Evolutionary conservation across 2,888 invertebrate species (phyloP).

Genomic region (Drymonia ruficornis): DNA sequence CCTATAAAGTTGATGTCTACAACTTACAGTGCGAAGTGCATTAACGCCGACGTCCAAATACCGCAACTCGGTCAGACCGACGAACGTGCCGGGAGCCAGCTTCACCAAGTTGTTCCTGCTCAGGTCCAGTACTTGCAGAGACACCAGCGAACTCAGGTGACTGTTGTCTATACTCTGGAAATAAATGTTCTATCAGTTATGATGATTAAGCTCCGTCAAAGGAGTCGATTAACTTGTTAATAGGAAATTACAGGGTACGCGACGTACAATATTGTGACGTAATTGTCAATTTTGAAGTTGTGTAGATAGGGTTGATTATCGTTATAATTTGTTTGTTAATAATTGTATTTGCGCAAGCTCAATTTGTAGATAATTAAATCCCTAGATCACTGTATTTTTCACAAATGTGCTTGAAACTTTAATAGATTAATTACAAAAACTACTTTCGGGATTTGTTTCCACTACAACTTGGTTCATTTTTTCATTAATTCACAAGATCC

Average conservation of each 20-base stretch:
- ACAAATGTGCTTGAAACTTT: no score
- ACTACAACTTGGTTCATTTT: no score
- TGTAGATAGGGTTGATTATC: slow-evolving; percentile 8
- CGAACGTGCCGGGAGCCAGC: slow-evolving; percentile 92
- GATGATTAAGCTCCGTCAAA: slow-evolving; percentile 34
- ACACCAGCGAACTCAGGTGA: slow-evolving; percentile 87
- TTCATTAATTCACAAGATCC: no score
- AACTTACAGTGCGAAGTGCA: slow-evolving; percentile 92
- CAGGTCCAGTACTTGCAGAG: slow-evolving; percentile 90
- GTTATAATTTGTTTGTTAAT: no score
- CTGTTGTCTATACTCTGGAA: slow-evolving; percentile 91
- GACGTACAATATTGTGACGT: slow-evolving; percentile 11
- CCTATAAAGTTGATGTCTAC: no score
- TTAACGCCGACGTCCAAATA: slow-evolving; percentile 94
- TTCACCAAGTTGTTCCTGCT: slow-evolving; percentile 94
- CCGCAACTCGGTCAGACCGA: slow-evolving; percentile 88
- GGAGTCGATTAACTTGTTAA: slow-evolving; percentile 35
- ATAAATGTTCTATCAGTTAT: slow-evolving; percentile 22
- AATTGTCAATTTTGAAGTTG: background rate
- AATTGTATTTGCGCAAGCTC: no score
- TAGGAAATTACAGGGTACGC: slow-evolving; percentile 25
- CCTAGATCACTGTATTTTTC: no score
- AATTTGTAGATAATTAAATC: no score
- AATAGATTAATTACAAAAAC: no score
- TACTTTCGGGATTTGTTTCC: no score